These are phyloP conservation scores for Rhagonycha lutea DNA, from an alignment of 2,888 invertebrate genomes.

Conservation along the genomic window DNA sequence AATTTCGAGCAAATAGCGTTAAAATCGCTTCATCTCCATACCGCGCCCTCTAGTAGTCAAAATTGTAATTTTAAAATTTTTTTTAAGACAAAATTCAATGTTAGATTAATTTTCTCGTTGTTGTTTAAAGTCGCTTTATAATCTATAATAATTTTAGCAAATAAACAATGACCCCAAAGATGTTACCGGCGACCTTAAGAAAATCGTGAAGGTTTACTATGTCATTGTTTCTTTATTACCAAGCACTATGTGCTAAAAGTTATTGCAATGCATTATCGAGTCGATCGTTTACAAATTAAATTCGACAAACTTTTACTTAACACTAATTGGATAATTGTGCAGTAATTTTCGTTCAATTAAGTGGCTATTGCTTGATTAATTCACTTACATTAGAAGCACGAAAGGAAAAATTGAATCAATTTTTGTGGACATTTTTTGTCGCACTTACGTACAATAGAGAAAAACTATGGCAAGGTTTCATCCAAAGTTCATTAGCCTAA, in stretches of 20 bases:
- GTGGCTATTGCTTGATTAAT: neutral
- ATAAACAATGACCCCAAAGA: constrained; percentile 14
- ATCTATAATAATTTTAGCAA: neutral
- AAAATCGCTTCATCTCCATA: too few species aligned
- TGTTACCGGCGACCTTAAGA: constrained; percentile 7
- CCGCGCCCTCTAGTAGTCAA: neutral
- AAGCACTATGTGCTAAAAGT: neutral
- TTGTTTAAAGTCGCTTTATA: neutral
- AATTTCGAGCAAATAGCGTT: too few species aligned
- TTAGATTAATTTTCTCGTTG: too few species aligned
- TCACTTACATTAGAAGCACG: neutral
- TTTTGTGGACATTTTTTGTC: too few species aligned
- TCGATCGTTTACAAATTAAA: neutral
- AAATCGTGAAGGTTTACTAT: constrained; percentile 10
- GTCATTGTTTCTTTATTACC: constrained; percentile 9
- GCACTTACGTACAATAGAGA: too few species aligned
- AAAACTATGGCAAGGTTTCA: neutral
- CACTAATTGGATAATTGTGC: neutral
- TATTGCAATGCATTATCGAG: neutral
- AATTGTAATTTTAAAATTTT: too few species aligned
- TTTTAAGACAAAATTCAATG: too few species aligned
- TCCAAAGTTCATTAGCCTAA: neutral
- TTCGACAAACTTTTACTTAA: neutral
- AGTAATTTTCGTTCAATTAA: neutral
- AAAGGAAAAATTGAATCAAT: neutral